Conservation (phyloP, 2,888 invertebrate species). For the Mamestra brassicae region DNA sequence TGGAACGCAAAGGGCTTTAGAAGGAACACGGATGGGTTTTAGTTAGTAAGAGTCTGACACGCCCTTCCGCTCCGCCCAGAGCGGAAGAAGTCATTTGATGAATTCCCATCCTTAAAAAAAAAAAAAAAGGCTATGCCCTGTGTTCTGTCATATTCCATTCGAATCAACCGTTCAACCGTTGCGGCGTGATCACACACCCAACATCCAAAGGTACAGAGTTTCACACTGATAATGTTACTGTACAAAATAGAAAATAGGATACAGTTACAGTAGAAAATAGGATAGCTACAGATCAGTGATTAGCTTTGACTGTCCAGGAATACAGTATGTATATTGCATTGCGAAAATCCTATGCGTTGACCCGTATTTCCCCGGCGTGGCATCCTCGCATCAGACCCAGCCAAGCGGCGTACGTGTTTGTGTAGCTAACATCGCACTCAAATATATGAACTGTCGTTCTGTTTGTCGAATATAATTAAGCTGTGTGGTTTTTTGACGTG, state of each 20-base stretch:
- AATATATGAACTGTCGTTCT: slow-evolving; percentile 12
- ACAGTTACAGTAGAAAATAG: background rate
- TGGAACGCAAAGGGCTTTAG: no score
- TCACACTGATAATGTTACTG: background rate
- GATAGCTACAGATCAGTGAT: background rate
- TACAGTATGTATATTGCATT: slow-evolving; percentile 6
- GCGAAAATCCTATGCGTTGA: slow-evolving; percentile 9
- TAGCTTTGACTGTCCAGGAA: background rate
- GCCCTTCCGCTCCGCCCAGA: no score
- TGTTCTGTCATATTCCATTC: no score
- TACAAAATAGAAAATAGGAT: background rate
- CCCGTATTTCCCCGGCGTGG: slow-evolving; percentile 11
- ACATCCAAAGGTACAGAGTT: background rate
- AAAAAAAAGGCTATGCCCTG: background rate
- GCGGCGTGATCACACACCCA: background rate
- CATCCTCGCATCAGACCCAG: slow-evolving; percentile 12
- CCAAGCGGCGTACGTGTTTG: slow-evolving; percentile 8
- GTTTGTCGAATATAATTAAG: slow-evolving; percentile 26
- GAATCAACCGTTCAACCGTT: background rate
- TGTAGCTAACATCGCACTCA: slow-evolving; percentile 13
- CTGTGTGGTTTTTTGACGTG: background rate
- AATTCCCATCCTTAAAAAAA: no score
- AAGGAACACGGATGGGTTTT: no score
- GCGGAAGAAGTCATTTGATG: no score
- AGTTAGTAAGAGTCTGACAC: no score